phyloP scores from a whole-genome alignment of 2,113 vertebrate genomes.

The Podocnemis expansa region DNA sequence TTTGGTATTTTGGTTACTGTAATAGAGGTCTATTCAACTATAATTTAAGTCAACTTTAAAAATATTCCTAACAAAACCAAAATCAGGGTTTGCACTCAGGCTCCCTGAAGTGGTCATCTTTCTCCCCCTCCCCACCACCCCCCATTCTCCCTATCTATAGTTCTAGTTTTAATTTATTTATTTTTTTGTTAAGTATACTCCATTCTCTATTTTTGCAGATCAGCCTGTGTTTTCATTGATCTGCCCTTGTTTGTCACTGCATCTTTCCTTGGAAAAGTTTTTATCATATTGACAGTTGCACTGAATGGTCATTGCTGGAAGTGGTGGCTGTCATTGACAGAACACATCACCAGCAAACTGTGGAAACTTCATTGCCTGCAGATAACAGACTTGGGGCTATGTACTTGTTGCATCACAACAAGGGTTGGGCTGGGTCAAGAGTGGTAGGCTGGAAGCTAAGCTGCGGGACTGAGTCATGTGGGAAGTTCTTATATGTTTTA shows the following conservation, averaged over 20 bases:
- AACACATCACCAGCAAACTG: neutral
- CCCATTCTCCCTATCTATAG: neutral
- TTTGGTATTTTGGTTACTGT: neutral
- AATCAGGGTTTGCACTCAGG: neutral
- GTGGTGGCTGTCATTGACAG: neutral
- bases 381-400: neutral
- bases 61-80: conserved; percentile 2
- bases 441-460: neutral
- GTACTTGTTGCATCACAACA: neutral
- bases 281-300: neutral
- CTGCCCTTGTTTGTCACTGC: neutral
- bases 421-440: neutral
- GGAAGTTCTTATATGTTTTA: neutral
- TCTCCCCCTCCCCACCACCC: neutral
- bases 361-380: neutral
- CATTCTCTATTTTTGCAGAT: neutral
- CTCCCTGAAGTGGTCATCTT: neutral
- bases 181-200: neutral
- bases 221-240: neutral
- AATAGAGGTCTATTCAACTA: neutral
- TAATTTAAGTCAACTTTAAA: neutral
- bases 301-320: neutral
- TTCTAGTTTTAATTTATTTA: neutral
- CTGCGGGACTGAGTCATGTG: neutral
- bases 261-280: conserved; percentile 9